Evolutionary conservation across 2,113 vertebrate species (phyloP), one percentile per base, ranked within the genome.

Genomic region (Eidolon helvum): DNA sequence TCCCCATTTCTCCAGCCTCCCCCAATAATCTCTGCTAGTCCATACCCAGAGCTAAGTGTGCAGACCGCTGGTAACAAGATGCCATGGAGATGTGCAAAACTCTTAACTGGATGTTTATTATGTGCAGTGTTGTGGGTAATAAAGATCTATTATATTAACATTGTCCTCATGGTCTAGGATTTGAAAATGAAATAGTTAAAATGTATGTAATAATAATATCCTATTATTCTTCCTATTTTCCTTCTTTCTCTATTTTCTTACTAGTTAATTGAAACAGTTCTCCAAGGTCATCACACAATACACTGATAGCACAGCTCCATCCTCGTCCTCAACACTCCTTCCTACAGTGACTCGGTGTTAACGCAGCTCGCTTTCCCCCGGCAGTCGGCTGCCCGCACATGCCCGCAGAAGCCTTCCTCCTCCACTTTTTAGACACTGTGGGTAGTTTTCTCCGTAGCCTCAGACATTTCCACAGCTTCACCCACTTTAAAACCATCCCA

Each of bases 241-340:
- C 21, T 30, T 33, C 1, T 55, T 82, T 19, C 16, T 77, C 21
- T 43, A 28, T 10, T 65, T 95, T 55, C n/a, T 61, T 40, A 57
- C 11, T 53, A 24, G 45, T 19, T 77, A 38, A 72, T 0, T 10
- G 24, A 69, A 83, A 68, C 11, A 71, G 72, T 11, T 80, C 50
- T 57, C 69, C 30, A n/a, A 18, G 78, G 61, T 50, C 38, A 24
- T 59, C 2, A 7, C 5, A 28, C 14, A 63, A 9, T 5, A 26
- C 11, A 0, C 0, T 0, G 4, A 68, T 1, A 59, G 38, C 77
- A 11, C 7, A 16, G 86, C 10, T 3, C 80, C 40, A 40, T 3
- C 50, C 66, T 48, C 35, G 4, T 26, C 24, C 48, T 82, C n/a
- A 26, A 21, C 0, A 10, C 4, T 1, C 10, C 16, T n/a, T 53